Base-by-base conservation (phyloP, 92 coral and sea anemone genomes). In the Scolanthus callimorphus region DNA sequence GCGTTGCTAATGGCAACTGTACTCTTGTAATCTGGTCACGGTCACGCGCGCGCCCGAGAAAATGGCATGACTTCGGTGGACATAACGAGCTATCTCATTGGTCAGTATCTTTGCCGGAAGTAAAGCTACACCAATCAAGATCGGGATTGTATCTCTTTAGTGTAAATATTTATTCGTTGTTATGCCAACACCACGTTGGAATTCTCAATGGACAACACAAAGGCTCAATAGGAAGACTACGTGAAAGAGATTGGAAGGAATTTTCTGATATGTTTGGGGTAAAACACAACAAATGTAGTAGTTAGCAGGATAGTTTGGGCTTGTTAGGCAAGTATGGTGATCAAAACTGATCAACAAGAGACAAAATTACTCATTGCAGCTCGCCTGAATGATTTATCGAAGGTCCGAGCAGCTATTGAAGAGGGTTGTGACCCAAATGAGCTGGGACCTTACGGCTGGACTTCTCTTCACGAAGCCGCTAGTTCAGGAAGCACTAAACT, bases 151-250 rank as follows among this genome's bases (percentile, higher is more conserved):
- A 25, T 29, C 47, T 31, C 23, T 0, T 2, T 4, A 25, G 26
- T 15, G 85, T 81, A 86, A 86, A 86, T 86, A 86, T 86, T 86
- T 77, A 77, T 75, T 25, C 31, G 95, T 86, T 25, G 82, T 64
- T 59, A 78, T 56, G 67, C 68, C 59, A 28, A 78, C 85, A 46
- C 57, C 41, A 34, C 41, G 41, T 34, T 34, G 41, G 8, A 15
- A 6, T n/a, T n/a, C n/a, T n/a, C n/a, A n/a, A n/a, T n/a, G n/a
- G n/a, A n/a, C n/a, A n/a, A n/a, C n/a, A n/a, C n/a, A n/a, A n/a
- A n/a, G n/a, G n/a, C n/a, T n/a, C n/a, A n/a, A n/a, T n/a, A n/a
- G n/a, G n/a, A n/a, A n/a, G n/a, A n/a, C n/a, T n/a, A n/a, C n/a
- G n/a, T n/a, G n/a, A n/a, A n/a, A n/a, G n/a, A n/a, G n/a, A 34